Percentiles rank a stretch among this genome's conserved stretches.
These are phyloP conservation scores for Drosophila neocordata DNA, from an alignment of 1,140 invertebrate species.

Conservation along the genomic window DNA sequence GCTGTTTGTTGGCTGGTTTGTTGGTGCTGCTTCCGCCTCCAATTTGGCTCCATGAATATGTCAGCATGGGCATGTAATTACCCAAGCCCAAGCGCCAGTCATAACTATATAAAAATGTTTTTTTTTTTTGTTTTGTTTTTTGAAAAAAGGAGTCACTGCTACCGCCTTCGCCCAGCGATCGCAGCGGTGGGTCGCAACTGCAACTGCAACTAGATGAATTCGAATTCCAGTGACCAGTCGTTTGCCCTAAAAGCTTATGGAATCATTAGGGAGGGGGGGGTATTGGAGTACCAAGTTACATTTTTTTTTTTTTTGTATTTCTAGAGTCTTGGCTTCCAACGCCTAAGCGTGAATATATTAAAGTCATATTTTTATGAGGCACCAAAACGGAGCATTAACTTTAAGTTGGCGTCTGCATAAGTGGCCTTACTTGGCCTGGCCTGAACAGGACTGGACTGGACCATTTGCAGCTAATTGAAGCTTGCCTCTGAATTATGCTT, in stretches of 20 bases:
- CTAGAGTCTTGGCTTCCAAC: conserved; percentile 39
- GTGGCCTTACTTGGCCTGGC: conserved; percentile 32
- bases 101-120: conserved; percentile 20
- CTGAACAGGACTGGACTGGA: not conserved
- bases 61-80: conserved; percentile 78
- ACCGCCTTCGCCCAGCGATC: conserved; percentile 32
- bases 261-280: not conserved
- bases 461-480: conserved; percentile 41
- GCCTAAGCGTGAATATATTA: conserved; percentile 81
- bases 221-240: conserved; percentile 6
- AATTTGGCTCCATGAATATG: conserved; percentile 72
- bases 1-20: conserved; percentile 16
- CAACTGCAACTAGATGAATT: conserved; percentile 1
- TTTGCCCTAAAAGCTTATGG: too few relatives aligned
- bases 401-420: conserved; percentile 43
- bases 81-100: conserved; percentile 54
- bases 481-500: conserved; percentile 67
- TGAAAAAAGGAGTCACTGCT: conserved; percentile 31
- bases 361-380: conserved; percentile 80
- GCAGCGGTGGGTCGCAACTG: conserved; percentile 1
- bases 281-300: conserved; percentile 19
- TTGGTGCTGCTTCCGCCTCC: conserved; percentile 54
- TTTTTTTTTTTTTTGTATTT: conserved; percentile 17
- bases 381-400: conserved; percentile 72
- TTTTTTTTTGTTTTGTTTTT: conserved; percentile 1